phyloP scores from a whole-genome alignment of 2,797 vertebrate species.

The Gouania willdenowi region DNA sequence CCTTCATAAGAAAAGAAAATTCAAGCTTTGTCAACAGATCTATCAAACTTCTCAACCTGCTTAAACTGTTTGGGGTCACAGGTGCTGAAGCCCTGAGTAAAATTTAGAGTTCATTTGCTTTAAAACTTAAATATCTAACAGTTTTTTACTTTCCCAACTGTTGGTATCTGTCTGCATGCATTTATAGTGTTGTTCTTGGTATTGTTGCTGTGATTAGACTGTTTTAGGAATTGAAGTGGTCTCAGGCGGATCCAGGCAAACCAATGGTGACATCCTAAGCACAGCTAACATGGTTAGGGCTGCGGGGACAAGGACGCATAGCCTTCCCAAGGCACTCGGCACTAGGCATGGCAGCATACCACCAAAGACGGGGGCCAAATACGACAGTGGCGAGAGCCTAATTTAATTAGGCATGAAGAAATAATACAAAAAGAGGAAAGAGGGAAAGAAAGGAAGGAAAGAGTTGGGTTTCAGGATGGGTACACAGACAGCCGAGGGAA shows the following conservation, averaged over 20 bases:
- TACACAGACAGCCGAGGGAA: constrained; percentile 29
- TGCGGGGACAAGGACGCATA: constrained; percentile 34
- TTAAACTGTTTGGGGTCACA: no score
- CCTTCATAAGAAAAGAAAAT: no score
- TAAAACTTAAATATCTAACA: no score
- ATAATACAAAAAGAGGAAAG: constrained; percentile 24
- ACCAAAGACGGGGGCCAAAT: constrained; percentile 54
- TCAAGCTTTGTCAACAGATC: no score
- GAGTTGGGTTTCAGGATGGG: constrained; percentile 13
- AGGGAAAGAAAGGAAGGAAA: constrained; percentile 8
- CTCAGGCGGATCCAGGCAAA: constrained; percentile 46
- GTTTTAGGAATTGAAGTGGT: constrained; percentile 30
- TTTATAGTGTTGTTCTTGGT: constrained; percentile 24
- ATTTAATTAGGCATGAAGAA: constrained; percentile 62
- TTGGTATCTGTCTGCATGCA: constrained; percentile 3
- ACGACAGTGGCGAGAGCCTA: constrained; percentile 60
- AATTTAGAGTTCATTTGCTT: no score
- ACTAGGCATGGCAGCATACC: constrained; percentile 16
- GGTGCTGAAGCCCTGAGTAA: no score
- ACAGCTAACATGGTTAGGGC: constrained; percentile 58
- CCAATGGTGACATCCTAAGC: constrained; percentile 59
- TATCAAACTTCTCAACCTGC: no score
- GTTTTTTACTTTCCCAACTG: constrained; percentile 1
- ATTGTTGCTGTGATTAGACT: constrained; percentile 36
- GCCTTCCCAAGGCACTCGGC: constrained; percentile 49